Percentiles rank a stretch among this genome's conserved stretches.
These are phyloP conservation scores for Orthosia gracilis DNA, from an alignment of 2,888 invertebrate genomes.

Conservation along the genomic window DNA sequence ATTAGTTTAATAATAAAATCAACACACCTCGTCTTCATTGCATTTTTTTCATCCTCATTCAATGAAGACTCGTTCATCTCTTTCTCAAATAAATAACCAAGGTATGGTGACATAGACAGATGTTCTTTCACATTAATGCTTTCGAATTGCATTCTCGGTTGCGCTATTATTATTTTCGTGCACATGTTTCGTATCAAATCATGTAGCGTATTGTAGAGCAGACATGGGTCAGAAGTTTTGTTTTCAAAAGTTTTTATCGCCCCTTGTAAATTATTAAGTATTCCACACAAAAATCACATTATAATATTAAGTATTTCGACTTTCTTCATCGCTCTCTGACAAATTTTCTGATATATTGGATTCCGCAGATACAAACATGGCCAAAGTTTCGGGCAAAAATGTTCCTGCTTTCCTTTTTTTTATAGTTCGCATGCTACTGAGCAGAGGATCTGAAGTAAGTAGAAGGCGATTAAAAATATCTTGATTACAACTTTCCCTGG, in stretches of 20 bases:
- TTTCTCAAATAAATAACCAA: slow-evolving; percentile 53
- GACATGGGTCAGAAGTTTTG: slow-evolving; percentile 31
- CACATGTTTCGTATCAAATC: slow-evolving; percentile 42
- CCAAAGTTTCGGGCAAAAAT: too few species aligned
- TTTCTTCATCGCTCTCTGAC: too few species aligned
- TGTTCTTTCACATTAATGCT: slow-evolving; percentile 53
- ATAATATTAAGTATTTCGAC: too few species aligned
- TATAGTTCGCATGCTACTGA: not conserved
- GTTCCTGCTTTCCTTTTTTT: not conserved
- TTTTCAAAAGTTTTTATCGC: slow-evolving; percentile 54
- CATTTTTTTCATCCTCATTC: slow-evolving; percentile 40
- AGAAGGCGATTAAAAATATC: slow-evolving; percentile 10
- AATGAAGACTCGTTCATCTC: slow-evolving; percentile 42
- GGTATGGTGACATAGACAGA: slow-evolving; percentile 48
- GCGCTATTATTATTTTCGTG: slow-evolving; percentile 47
- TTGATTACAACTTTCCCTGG: not conserved
- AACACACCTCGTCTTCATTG: slow-evolving; percentile 45
- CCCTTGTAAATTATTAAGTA: slow-evolving; percentile 43
- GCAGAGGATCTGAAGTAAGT: not conserved
- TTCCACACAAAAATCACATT: slow-evolving; percentile 37
- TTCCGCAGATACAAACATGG: too few species aligned
- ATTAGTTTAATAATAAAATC: slow-evolving; percentile 50
- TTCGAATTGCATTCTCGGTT: slow-evolving; percentile 49
- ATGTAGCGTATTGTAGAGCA: slow-evolving; percentile 41
- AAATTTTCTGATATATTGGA: too few species aligned